Base-by-base conservation (phyloP, 1,140 invertebrate genomes). In the Batillaria attramentaria region DNA sequence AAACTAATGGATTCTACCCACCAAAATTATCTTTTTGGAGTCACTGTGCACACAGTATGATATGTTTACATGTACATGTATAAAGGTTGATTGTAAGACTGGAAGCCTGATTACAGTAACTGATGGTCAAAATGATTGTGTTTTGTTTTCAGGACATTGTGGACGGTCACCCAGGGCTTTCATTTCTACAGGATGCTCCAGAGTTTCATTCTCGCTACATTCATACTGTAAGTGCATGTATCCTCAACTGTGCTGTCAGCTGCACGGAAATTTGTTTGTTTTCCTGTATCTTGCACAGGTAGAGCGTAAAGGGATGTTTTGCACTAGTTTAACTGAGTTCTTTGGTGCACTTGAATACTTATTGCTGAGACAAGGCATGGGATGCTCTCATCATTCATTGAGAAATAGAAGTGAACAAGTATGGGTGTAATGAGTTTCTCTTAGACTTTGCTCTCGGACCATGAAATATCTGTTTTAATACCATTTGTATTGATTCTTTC, bases 161-260 rank as follows among this genome's bases (percentile, higher is more conserved):
- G 35, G 97, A 99, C 89, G 98, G 98, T n/a, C 98, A 99, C 93
- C 98, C 98, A 4, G 98, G 98, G 65, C 93, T 99, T 77, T 97
- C 95, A 60, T 99, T 99, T 92, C 93, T 99, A 24, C 97, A 98
- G 90, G 97, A 99, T 92, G 97, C 98, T 68, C 96, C 96, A 20
- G 98, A 99, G 92, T 99, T 99, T 92, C 98, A 99, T 93, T 98
- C 97, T 75, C 94, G 97, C 93, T 99, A 99, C 91, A 95, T 99
- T 83, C 96, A 98, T 91, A 99, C 97, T 87, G 97, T 97, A 91
- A 93, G 93, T 93, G 72, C 28, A n/a, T n/a, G n/a, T n/a, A 4
- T 20, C 4, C 31, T 46, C n/a, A 50, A 31, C 24, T 73, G 72
- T 70, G 20, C n/a, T n/a, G n/a, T n/a, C n/a, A n/a, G n/a, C n/a